Evolutionary conservation across 1,140 invertebrate species (phyloP).

Genomic region (Probaryconus sp.): DNA sequence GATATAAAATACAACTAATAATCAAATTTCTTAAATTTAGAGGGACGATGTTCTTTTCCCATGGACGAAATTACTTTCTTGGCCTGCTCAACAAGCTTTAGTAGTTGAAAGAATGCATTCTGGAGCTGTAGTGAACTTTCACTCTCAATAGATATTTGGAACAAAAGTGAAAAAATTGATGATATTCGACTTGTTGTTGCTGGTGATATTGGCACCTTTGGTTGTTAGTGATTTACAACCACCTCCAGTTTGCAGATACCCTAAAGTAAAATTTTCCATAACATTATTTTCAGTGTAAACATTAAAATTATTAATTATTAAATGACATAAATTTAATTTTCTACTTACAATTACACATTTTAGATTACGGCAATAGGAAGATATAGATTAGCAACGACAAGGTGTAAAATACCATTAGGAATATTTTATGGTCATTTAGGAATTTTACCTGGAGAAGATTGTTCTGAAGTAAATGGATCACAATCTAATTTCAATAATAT

Average conservation of each 20-base stretch:
- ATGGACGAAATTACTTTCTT: conserved; percentile 86
- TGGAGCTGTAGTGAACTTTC: conserved; percentile 91
- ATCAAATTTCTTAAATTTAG: no score
- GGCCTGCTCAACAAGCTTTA: conserved; percentile 89
- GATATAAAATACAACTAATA: no score
- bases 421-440: conserved; percentile 94
- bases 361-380: conserved; percentile 91
- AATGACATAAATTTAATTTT: no score
- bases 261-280: conserved; percentile 92
- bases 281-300: no score
- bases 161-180: conserved; percentile 89
- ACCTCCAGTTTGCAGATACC: conserved; percentile 90
- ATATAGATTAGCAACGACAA: conserved; percentile 92
- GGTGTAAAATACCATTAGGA: conserved; percentile 93
- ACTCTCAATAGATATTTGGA: conserved; percentile 93
- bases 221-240: conserved; percentile 93
- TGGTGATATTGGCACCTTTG: conserved; percentile 90
- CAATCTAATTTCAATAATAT: conserved; percentile 64
- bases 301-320: no score
- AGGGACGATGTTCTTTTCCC: conserved; percentile 78
- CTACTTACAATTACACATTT: no score
- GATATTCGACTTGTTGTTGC: conserved; percentile 89
- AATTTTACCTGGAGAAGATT: conserved; percentile 84
- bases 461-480: conserved; percentile 77
- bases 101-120: conserved; percentile 96